Evolutionary conservation across 2,888 invertebrate genomes (phyloP), one percentile per base, ranked within the genome.

Genomic region (Himalopsyche kuldschensis): DNA sequence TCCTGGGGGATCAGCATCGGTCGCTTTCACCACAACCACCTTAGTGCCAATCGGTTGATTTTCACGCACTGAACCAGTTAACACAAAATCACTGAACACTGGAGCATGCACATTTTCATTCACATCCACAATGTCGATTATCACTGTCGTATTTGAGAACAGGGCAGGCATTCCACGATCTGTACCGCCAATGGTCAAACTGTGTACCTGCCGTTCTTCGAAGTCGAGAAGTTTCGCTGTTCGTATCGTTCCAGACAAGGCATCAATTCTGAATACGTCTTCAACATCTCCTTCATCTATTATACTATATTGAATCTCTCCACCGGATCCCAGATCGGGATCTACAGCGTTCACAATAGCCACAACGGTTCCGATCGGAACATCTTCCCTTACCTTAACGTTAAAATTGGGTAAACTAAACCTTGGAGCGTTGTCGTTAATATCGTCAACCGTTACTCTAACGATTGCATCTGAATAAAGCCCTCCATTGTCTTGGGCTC

Each of bases 31-130:
- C 86, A 93, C 94, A 88, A 96, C 94, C 87, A 97, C 97, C 69
- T 94, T 91, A 3, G 96, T 94, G 82, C 96, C 97, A 75, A 94
- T 92, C 6, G 95, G 94, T 88, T 94, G 93, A 90, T 97, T 97
- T 91, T 99, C 98, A 83, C 91, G 91, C 86, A 98, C 95, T 87
- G 91, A 92, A 79, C 95, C 96, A 85, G 93, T 90, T 86, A 95
- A 91, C 87, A 97, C 96, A 88, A 95, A 96, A 89, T 96, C 96
- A 80, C 93, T 93, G 90, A 98, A 98, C 86, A 92, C 91, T 1
- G 98, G 98, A 81, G 97, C 93, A 90, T 95, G 94, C 82, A 94
- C 92, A 90, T 98, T 98, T 91, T 98, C 98, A 91, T 99, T 97
- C 24, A 98, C 98, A 91, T 99, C 98, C 87, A 96, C 95, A 85